Conservation (phyloP, 2,797 vertebrate species). For the Cirrhinus molitorella region DNA sequence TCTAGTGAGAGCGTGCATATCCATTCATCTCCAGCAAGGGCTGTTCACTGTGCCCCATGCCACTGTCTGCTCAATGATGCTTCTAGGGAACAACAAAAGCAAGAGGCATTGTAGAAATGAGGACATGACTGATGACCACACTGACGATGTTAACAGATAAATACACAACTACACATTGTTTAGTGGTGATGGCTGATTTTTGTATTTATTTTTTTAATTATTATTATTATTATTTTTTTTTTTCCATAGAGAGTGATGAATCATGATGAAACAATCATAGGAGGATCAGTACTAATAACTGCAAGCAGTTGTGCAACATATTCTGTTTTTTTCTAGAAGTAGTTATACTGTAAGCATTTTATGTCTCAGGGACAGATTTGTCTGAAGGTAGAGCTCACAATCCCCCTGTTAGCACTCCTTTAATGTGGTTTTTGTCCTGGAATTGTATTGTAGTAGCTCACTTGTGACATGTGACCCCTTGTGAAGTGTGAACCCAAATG, state of each 20-base stretch:
- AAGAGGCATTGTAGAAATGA: conserved; percentile 20
- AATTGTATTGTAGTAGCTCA: neutral
- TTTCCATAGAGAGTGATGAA: neutral
- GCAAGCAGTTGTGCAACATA: conserved; percentile 20
- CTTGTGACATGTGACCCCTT: conserved; percentile 1
- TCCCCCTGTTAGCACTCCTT: neutral
- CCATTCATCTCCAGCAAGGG: conserved; percentile 26
- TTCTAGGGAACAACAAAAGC: conserved; percentile 18
- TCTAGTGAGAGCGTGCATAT: neutral
- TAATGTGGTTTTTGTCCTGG: neutral
- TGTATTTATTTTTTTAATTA: too few species aligned
- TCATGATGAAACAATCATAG: neutral
- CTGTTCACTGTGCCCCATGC: conserved; percentile 14
- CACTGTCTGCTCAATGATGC: conserved; percentile 33
- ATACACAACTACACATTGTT: neutral
- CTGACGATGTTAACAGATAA: conserved; percentile 12
- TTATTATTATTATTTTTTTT: neutral
- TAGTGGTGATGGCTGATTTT: neutral
- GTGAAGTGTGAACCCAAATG: neutral
- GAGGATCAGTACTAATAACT: conserved; percentile 34
- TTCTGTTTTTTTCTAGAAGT: conserved; percentile 4
- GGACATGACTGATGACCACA: neutral
- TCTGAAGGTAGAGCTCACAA: neutral
- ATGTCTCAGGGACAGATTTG: neutral
- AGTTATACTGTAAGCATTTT: neutral